Evolutionary conservation across 2,113 vertebrate genomes (phyloP), one percentile per base, ranked within the genome.

Genomic region (Grus americana): DNA sequence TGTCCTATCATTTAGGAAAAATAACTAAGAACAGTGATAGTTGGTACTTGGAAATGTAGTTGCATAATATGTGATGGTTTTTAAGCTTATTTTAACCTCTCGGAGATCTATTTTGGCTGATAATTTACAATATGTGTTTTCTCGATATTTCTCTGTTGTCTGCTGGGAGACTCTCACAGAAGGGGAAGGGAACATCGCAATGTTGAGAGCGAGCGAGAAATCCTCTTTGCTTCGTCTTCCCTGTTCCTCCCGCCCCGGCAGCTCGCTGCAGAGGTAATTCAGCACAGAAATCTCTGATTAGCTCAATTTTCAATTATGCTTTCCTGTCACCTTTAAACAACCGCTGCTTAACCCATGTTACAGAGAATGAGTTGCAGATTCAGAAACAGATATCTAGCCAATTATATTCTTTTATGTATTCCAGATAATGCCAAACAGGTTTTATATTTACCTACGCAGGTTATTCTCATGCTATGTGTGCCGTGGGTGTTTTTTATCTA

Each of bases 301-400:
- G 81, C 92, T 93, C 81, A 15, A 6, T 62, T 79, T 62, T 68
- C 92, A 84, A 5, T 65, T 82, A n/a, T 5, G 32, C 70, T 79
- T 67, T 38, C n/a, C 67, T 5, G 0, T 59, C 79, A 86, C 90
- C 68, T 67, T 91, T 34, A 44, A 86, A 61, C 86, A 76, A 17
- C 42, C 1, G 1, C 86, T 74, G 86, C 54, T 80, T 23, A 74
- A 38, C 75, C 70, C 59, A 1, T 30, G 50, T 29, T 38, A 12
- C 84, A 65, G 89, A 54, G 94, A 49, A 76, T 2, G 92, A 92
- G 86, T 49, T 82, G 62, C 61, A 90, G 85, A 67, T 40, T 70
- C 81, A 57, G 49, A 44, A 95, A n/a, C 22, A 79, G 61, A 26
- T 75, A 63, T 63, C 80, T 62, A 74, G 71, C 15, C 57, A 74